Conservation (phyloP, 2,797 vertebrate genomes). For the Phoeniculus purpureus region DNA sequence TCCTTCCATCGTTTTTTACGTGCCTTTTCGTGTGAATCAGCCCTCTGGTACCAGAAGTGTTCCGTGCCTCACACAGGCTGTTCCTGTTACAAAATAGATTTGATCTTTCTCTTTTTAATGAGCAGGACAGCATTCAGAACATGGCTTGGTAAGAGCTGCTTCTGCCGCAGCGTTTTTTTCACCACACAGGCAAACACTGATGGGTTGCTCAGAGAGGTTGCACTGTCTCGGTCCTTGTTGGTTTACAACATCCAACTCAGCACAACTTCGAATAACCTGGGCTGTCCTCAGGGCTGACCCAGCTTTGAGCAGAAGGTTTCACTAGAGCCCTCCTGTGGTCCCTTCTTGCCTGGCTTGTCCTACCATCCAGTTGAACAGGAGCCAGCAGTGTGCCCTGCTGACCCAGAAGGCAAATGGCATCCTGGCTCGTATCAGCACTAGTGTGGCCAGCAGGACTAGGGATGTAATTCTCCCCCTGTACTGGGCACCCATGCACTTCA, state of each 20-base stretch:
- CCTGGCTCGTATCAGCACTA: too few species aligned
- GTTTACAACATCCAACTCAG: neutral
- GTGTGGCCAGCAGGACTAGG: too few species aligned
- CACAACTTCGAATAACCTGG: neutral
- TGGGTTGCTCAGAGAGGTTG: neutral
- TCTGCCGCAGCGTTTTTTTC: neutral
- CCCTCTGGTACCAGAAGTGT: neutral
- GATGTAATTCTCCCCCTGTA: too few species aligned
- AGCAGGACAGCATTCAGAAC: conserved; percentile 12
- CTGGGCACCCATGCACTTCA: too few species aligned
- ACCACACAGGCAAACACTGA: neutral
- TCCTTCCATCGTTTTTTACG: neutral
- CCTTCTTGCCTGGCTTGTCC: neutral
- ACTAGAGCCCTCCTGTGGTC: neutral
- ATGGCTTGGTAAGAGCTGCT: neutral
- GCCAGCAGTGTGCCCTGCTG: too few species aligned
- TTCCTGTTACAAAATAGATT: conserved; percentile 28
- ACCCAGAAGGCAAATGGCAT: too few species aligned
- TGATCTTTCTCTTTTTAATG: conserved; percentile 47
- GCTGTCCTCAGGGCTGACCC: neutral
- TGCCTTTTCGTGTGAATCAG: neutral
- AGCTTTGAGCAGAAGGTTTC: neutral
- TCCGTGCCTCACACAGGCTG: neutral
- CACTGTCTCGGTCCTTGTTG: neutral
- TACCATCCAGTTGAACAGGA: neutral